Evolutionary conservation across 2,888 invertebrate genomes (phyloP).

Genomic region (Onchidella celtica): DNA sequence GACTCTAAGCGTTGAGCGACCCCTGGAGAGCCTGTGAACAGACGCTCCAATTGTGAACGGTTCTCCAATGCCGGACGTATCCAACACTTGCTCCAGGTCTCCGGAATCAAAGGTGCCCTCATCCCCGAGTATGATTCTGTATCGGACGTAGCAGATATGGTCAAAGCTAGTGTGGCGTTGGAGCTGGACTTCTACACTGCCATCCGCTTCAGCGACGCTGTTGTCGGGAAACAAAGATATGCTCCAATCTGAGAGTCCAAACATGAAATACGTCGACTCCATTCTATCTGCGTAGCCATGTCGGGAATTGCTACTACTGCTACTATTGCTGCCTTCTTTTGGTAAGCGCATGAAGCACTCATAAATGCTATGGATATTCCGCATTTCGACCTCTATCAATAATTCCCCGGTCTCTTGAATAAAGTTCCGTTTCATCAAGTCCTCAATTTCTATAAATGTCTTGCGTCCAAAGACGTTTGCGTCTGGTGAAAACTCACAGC

Average conservation of each 20-base stretch:
- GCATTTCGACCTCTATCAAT: slow-evolving; percentile 89
- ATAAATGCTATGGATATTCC: slow-evolving; percentile 84
- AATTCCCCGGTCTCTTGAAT: slow-evolving; percentile 91
- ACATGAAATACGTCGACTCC: slow-evolving; percentile 87
- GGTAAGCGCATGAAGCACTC: slow-evolving; percentile 86
- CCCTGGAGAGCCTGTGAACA: slow-evolving; percentile 65
- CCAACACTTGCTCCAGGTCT: slow-evolving; percentile 72
- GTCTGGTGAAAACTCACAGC: slow-evolving; percentile 83
- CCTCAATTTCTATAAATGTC: slow-evolving; percentile 76
- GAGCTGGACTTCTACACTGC: slow-evolving; percentile 81
- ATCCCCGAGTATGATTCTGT: slow-evolving; percentile 82
- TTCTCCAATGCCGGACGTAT: slow-evolving; percentile 72
- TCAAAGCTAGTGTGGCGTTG: slow-evolving; percentile 90
- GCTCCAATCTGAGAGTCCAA: slow-evolving; percentile 92
- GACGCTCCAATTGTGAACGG: slow-evolving; percentile 70
- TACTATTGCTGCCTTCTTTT: slow-evolving; percentile 67
- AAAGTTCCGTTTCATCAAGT: slow-evolving; percentile 83
- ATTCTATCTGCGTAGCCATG: slow-evolving; percentile 73
- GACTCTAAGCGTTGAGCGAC: slow-evolving; percentile 82
- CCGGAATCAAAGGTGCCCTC: slow-evolving; percentile 73
- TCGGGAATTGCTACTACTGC: slow-evolving; percentile 31
- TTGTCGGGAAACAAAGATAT: slow-evolving; percentile 80
- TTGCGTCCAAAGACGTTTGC: slow-evolving; percentile 74
- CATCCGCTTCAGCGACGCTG: slow-evolving; percentile 69
- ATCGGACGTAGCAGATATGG: slow-evolving; percentile 88